Conservation (phyloP, 2,113 vertebrate genomes). For the Trematocara unimaculatum region DNA sequence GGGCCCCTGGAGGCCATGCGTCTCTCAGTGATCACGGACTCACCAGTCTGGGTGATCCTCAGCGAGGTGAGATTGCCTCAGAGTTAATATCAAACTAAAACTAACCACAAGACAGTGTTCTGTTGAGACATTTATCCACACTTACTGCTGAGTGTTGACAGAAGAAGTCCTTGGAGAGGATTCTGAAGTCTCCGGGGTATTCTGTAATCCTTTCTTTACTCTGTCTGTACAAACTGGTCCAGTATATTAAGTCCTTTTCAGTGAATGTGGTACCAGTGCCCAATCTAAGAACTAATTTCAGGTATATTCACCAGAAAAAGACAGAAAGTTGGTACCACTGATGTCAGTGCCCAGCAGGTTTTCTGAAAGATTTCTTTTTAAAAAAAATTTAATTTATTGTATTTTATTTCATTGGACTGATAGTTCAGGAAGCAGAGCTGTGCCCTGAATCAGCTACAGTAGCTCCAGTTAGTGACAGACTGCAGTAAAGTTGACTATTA, state of each 20-base stretch:
- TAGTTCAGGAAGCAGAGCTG: neutral
- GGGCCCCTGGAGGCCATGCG: slow-evolving; percentile 91
- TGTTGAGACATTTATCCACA: neutral
- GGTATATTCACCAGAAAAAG: neutral
- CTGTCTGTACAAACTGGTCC: neutral
- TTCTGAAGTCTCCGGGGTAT: neutral
- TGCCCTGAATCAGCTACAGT: neutral
- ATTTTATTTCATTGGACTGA: neutral
- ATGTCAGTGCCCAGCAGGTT: neutral
- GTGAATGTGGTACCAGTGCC: neutral
- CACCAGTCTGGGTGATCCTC: slow-evolving; percentile 95
- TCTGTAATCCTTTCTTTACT: neutral
- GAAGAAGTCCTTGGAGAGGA: neutral
- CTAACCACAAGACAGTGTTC: neutral
- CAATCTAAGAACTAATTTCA: neutral
- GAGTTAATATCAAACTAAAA: neutral
- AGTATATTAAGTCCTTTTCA: neutral
- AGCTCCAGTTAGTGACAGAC: neutral
- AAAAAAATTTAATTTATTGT: fast-evolving
- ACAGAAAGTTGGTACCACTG: neutral
- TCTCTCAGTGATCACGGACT: slow-evolving; percentile 89
- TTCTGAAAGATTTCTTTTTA: neutral
- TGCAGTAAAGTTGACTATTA: neutral
- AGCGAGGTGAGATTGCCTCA: slow-evolving; percentile 81
- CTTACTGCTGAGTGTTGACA: neutral